A percentile compares a stretch with the other conserved stretches of the same genome.
Evolutionary conservation across 2,888 invertebrate genomes (phyloP).

Genomic region (Stenichneumon culpator): DNA sequence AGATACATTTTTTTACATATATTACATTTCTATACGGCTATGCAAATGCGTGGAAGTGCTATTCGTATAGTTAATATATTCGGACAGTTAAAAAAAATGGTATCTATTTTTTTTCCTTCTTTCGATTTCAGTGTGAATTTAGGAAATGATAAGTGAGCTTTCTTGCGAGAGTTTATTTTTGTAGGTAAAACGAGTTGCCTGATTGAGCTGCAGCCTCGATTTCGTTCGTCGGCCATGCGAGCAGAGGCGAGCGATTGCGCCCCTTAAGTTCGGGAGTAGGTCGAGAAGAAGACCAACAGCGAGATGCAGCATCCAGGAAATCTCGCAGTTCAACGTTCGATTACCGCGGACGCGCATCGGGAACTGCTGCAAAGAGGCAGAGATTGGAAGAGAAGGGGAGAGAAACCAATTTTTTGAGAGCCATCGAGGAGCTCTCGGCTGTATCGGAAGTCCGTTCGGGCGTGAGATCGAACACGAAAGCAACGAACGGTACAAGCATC

Average conservation of each 20-base stretch:
- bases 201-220: conserved; percentile 33
- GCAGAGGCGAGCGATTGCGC: conserved; percentile 21
- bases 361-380: conserved; percentile 34
- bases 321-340: conserved; percentile 62
- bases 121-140: neutral
- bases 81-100: neutral
- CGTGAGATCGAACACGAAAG: conserved; percentile 61
- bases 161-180: neutral
- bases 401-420: conserved; percentile 57
- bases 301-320: conserved; percentile 27
- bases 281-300: conserved; percentile 51
- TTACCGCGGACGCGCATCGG: conserved; percentile 51
- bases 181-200: neutral
- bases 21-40: too few relatives aligned
- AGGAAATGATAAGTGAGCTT: conserved; percentile 7
- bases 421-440: conserved; percentile 40
- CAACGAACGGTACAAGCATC: conserved; percentile 18
- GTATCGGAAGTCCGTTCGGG: conserved; percentile 54
- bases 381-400: conserved; percentile 2
- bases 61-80: too few relatives aligned
- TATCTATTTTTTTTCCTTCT: neutral
- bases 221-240: conserved; percentile 41
- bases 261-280: conserved; percentile 54
- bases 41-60: too few relatives aligned
- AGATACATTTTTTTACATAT: too few relatives aligned